phyloP scores from a whole-genome alignment of 2,888 invertebrate genomes.

The Cerceris ruficornis region DNA sequence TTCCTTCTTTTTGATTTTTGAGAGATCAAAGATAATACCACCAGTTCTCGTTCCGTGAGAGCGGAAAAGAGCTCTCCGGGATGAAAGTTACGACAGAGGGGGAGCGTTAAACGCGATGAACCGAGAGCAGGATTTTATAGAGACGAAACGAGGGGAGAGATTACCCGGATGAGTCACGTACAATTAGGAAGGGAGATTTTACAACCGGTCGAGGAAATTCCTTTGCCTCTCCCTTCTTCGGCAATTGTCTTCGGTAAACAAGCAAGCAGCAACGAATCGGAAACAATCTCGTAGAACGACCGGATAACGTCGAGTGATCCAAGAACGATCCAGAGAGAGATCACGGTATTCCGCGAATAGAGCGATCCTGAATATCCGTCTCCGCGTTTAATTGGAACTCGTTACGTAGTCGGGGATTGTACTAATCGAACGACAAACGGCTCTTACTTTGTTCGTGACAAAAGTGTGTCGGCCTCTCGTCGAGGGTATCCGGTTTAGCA shows the following conservation, averaged over 20 bases:
- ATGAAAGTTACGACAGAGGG: too few species aligned
- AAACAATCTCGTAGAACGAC: constrained; percentile 6
- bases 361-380: constrained; percentile 4
- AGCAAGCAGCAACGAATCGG: constrained; percentile 8
- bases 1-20: too few species aligned
- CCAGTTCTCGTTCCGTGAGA: background rate
- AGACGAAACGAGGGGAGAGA: background rate
- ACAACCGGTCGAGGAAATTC: constrained; percentile 27
- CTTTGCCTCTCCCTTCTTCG: background rate
- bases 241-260: constrained; percentile 19
- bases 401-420: constrained; percentile 12
- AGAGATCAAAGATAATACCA: too few species aligned
- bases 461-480: constrained; percentile 32
- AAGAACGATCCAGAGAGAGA: background rate
- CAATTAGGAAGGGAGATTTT: constrained; percentile 18
- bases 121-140: constrained; percentile 1
- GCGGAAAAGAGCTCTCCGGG: background rate
- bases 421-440: constrained; percentile 22
- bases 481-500: constrained; percentile 17
- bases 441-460: constrained; percentile 17
- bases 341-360: background rate
- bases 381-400: background rate
- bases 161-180: constrained; percentile 18
- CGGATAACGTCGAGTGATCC: constrained; percentile 8
- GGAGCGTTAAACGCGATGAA: too few species aligned